These are phyloP conservation scores for Rhinella marina DNA, from an alignment of 2,797 vertebrate genomes.

Conservation along the genomic window DNA sequence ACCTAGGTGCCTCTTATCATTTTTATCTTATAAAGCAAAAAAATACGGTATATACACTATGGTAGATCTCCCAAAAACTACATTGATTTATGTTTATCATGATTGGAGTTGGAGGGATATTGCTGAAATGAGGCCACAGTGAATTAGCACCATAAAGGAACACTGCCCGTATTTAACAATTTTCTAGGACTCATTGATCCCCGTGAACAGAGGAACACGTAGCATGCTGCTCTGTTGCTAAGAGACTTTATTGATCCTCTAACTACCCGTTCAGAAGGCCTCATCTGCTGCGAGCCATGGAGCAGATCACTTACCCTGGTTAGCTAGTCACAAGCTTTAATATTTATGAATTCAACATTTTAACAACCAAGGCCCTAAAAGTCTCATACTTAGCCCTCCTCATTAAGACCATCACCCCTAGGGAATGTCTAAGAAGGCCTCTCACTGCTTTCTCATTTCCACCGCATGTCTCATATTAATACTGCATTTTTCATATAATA, in stretches of 20 bases:
- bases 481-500: background rate
- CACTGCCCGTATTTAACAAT: constrained; percentile 1
- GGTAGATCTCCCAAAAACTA: background rate
- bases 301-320: constrained; percentile 41
- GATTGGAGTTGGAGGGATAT: background rate
- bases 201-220: constrained; percentile 22
- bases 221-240: constrained; percentile 55
- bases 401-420: background rate
- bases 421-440: background rate
- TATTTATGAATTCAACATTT: constrained; percentile 52
- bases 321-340: constrained; percentile 37
- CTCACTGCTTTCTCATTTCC: too few relatives aligned
- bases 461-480: background rate
- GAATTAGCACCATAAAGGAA: constrained; percentile 19
- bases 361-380: constrained; percentile 17
- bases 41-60: background rate
- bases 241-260: constrained; percentile 51
- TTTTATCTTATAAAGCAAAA: too few relatives aligned
- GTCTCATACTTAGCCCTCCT: background rate
- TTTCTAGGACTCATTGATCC: constrained; percentile 41
- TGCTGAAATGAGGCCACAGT: constrained; percentile 9
- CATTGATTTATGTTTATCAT: background rate
- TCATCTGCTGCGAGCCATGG: constrained; percentile 36
- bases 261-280: constrained; percentile 28
- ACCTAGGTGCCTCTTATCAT: too few relatives aligned